Evolutionary conservation across 2,113 vertebrate genomes (phyloP), one percentile per base, ranked within the genome.

Genomic region (Petaurus breviceps): DNA sequence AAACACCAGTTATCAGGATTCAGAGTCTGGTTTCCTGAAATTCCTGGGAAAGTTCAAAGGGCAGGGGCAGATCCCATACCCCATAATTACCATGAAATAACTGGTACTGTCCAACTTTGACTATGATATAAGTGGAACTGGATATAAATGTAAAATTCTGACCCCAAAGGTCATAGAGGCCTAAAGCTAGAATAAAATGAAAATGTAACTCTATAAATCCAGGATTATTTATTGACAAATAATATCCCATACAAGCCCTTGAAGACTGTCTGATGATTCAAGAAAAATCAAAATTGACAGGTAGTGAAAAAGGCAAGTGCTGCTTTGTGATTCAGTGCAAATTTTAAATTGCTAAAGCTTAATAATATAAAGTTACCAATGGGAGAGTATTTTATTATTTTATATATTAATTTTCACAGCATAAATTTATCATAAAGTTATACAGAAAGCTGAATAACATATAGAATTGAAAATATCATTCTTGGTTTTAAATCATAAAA

Each of bases 361-460:
- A 61, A 61, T 31, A 61, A 31, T 25, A 37, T 10, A 31, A 61
- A 61, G 31, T 61, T 12, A 0, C 2, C 23, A 37, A 61, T 37
- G 9, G 57, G 11, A 28, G 89, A 92, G 12, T 90, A 68, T 91
- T 47, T 94, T 55, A 2, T 55, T 55, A 55, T 26, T 55, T 26
- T 37, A 3, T 89, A 5, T 77, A 51, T 91, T 53, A 90, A 68
- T 53, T 91, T 91, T 91, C 51, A 46, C 31, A 94, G 5, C 31
- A 61, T 31, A 61, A 61, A 31, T 11, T 61, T 37, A 31, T 61
- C 11, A 31, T 61, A 37, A 61, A 94, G 43, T 11, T 51, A 57
- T 89, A 92, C 95, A 61, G 57, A 97, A 95, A 94, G 2, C 53
- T 84, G 95, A 93, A 90, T 90, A 14, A 92, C 90, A 77, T 43